These are phyloP conservation scores for Podocnemis expansa DNA, from an alignment of 2,113 vertebrate genomes.

Conservation along the genomic window DNA sequence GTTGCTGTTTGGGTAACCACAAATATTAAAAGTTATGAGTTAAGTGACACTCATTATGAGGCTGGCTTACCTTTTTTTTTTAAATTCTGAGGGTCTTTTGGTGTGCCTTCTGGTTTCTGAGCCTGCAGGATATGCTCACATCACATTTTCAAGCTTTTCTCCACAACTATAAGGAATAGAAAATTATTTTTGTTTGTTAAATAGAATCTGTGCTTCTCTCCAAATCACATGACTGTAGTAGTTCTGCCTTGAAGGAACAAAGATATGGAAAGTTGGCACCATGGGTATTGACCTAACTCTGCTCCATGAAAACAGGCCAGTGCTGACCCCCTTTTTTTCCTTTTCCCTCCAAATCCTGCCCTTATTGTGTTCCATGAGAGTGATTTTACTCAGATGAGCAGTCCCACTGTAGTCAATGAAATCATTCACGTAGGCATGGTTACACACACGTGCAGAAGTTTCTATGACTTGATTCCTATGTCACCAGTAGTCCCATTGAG, in stretches of 20 bases:
- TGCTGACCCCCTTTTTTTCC: not conserved
- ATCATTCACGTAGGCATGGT: accelerated
- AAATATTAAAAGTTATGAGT: not conserved
- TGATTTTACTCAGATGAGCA: not conserved
- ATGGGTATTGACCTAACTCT: not conserved
- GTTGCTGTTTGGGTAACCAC: not conserved
- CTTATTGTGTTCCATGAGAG: not conserved
- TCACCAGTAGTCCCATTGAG: not conserved
- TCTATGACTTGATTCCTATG: accelerated
- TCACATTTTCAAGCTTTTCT: not conserved
- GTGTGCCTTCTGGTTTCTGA: not conserved
- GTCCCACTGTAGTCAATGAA: not conserved
- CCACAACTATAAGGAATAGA: not conserved
- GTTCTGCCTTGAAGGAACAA: not conserved
- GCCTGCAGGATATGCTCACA: not conserved
- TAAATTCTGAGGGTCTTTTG: no score
- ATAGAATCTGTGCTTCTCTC: not conserved
- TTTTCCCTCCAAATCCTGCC: not conserved
- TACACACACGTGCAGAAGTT: not conserved
- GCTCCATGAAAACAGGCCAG: not conserved
- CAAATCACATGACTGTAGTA: not conserved
- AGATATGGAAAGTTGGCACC: not conserved
- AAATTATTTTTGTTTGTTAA: not conserved
- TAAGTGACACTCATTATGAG: not conserved
- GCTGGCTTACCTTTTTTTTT: not conserved